Evolutionary conservation across 1,140 invertebrate species (phyloP), one percentile per base, ranked within the genome.

Genomic region (Cylas formicarius): DNA sequence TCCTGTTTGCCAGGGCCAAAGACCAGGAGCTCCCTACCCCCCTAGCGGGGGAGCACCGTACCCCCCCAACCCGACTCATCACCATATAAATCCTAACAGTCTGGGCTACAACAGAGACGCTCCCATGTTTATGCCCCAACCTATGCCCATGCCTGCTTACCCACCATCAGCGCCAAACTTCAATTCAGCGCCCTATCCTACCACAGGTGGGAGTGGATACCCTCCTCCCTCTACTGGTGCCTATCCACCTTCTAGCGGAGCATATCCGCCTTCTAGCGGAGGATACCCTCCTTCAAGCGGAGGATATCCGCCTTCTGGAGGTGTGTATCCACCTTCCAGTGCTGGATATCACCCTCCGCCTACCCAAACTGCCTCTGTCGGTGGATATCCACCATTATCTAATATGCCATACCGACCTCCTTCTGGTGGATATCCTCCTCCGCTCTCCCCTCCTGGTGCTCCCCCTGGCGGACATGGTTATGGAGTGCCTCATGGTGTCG

Each of bases 101-200:
- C 46, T 62, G 18, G 63, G 61, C 10, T 61, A 52, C 31, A 47
- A 41, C n/a, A 35, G 53, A n/a, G 52, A 55, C 29, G 44, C 58
- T 0, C 63, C 63, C 2, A 62, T 65, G 51, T 58, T 58, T 31
- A 65, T 65, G 63, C 61, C 63, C 10, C 56, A 61, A 51, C 58
- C 60, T 14, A 55, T 50, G 50, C 49, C n/a, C 28, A 54, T 51
- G 23, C 52, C 52, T 17, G 24, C 44, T 13, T 54, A 50, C 20
- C 44, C 47, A 4, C 44, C 52, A 8, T 47, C 16, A 32, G 37
- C 39, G 10, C 44, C n/a, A n/a, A n/a, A n/a, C n/a, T n/a, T n/a
- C n/a, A n/a, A n/a, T n/a, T n/a, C n/a, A n/a, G n/a, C 28, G 14
- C 20, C 17, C 18, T 23, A n/a, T 37, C 48, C 9, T 42, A 29